These are phyloP conservation scores for Syritta pipiens DNA, from an alignment of 2,888 invertebrate species.

Conservation along the genomic window DNA sequence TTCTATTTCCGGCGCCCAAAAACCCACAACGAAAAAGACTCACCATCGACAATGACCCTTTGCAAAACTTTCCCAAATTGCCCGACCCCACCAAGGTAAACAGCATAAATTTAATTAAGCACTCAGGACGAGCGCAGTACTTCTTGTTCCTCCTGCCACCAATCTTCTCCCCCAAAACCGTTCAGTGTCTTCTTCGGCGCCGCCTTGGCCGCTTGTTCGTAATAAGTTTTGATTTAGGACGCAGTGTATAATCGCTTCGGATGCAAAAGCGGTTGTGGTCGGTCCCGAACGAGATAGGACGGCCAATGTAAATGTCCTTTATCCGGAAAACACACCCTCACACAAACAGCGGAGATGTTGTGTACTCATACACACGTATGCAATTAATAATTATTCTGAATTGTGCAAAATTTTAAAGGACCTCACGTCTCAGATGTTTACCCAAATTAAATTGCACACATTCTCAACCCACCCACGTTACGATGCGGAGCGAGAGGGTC, in stretches of 20 bases:
- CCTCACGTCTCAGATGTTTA: conserved; percentile 55
- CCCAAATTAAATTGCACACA: conserved; percentile 52
- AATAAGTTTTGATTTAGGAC: conserved; percentile 52
- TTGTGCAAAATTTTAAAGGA: conserved; percentile 54
- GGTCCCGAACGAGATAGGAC: not conserved
- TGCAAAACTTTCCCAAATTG: conserved; percentile 36
- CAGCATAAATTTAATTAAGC: conserved; percentile 60
- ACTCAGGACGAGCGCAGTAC: conserved; percentile 5
- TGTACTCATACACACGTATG: conserved; percentile 11
- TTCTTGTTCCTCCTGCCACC: conserved; percentile 19
- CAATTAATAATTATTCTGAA: conserved; percentile 58
- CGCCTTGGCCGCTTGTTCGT: not conserved
- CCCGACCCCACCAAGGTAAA: conserved; percentile 45
- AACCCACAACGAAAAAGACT: not conserved
- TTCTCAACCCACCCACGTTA: not conserved
- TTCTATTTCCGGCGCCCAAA: not conserved
- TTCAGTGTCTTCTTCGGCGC: not conserved
- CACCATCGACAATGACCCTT: not conserved
- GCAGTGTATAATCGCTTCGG: conserved; percentile 53
- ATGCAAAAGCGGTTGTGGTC: conserved; percentile 24
- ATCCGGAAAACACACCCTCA: conserved; percentile 21
- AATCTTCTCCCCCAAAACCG: not conserved
- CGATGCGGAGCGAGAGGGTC: no score
- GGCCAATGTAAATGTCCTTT: conserved; percentile 13
- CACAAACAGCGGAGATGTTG: not conserved